phyloP scores from a whole-genome alignment of 2,888 invertebrate species.

The Yponomeuta plumbellus region DNA sequence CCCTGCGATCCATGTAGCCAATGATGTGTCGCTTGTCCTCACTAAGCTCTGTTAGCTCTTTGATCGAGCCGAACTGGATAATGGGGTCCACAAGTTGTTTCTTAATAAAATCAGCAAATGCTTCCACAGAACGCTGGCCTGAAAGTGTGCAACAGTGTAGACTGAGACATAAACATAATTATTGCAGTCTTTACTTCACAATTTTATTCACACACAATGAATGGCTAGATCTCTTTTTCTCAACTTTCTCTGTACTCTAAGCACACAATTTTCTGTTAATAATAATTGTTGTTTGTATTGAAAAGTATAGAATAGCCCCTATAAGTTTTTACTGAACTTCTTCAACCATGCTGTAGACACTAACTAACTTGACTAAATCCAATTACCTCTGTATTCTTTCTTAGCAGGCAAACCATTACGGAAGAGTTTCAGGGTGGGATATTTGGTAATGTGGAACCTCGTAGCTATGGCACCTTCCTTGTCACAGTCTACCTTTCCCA shows the following conservation, averaged over 20 bases:
- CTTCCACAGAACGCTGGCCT: constrained; percentile 90
- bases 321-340: too few species aligned
- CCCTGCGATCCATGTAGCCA: constrained; percentile 90
- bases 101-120: constrained; percentile 90
- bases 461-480: constrained; percentile 90
- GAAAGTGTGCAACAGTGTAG: constrained; percentile 23
- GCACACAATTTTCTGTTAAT: neutral
- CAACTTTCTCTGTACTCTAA: neutral
- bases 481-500: constrained; percentile 99
- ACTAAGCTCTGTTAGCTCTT: constrained; percentile 84
- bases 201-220: neutral
- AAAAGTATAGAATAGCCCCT: too few species aligned
- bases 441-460: constrained; percentile 97
- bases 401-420: constrained; percentile 93
- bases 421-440: constrained; percentile 97
- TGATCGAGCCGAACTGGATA: constrained; percentile 83
- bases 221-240: neutral
- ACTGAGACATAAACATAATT: neutral
- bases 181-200: neutral
- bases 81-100: constrained; percentile 93
- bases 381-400: constrained; percentile 90
- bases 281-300: too few species aligned
- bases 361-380: neutral
- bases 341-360: neutral
- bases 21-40: constrained; percentile 91